phyloP scores from a whole-genome alignment of 2,888 invertebrate genomes.

The Oligia latruncula region DNA sequence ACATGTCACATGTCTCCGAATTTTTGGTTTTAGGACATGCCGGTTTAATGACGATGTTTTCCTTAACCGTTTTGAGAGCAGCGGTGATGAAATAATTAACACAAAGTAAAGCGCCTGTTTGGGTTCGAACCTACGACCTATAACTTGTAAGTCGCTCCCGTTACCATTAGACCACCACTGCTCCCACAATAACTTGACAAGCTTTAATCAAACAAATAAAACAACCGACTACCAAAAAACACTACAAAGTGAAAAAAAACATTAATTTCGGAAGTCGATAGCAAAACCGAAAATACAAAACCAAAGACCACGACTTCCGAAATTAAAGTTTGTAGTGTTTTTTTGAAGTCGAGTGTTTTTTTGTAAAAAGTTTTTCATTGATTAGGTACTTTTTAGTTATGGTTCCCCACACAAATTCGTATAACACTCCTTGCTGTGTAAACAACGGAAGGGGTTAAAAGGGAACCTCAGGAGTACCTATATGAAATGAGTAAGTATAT shows the following conservation, averaged over 20 bases:
- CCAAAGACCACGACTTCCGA: not conserved
- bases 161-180: too few relatives aligned
- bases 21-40: too few relatives aligned
- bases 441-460: not conserved
- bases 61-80: too few relatives aligned
- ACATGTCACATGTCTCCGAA: too few relatives aligned
- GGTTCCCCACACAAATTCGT: not conserved
- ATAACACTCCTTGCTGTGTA: not conserved
- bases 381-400: not conserved
- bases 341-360: not conserved
- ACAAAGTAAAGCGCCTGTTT: too few relatives aligned
- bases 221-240: too few relatives aligned
- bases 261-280: not conserved
- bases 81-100: too few relatives aligned
- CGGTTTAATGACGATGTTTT: too few relatives aligned
- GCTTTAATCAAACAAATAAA: not conserved
- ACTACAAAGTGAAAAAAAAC: not conserved
- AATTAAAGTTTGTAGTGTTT: not conserved
- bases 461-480: too few relatives aligned
- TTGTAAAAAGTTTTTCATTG: not conserved
- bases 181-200: not conserved
- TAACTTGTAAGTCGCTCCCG: too few relatives aligned
- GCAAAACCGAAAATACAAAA: not conserved
- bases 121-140: too few relatives aligned
- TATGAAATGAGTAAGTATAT: too few relatives aligned